phyloP scores from a whole-genome alignment of 2,113 vertebrate genomes.

The Rutilus rutilus region DNA sequence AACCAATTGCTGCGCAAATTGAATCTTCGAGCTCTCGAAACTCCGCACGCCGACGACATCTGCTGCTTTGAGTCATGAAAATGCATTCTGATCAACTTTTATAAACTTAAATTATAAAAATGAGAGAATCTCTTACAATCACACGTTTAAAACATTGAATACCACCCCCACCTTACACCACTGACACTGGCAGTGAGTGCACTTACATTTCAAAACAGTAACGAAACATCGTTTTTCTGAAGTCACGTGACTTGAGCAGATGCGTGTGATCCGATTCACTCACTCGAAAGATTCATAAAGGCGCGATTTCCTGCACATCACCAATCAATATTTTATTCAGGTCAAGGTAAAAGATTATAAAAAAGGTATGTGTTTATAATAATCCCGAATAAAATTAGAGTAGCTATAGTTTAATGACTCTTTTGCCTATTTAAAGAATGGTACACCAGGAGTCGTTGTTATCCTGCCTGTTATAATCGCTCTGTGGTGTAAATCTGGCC shows the following conservation, averaged over 20 bases:
- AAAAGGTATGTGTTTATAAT: background rate
- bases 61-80: background rate
- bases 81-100: background rate
- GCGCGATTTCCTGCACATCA: background rate
- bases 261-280: background rate
- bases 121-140: background rate
- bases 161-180: background rate
- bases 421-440: slow-evolving; percentile 25
- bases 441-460: background rate
- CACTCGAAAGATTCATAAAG: background rate
- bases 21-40: too few species aligned
- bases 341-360: background rate
- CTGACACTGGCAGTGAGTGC: too few species aligned
- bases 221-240: background rate
- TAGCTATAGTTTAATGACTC: background rate
- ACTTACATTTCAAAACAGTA: background rate
- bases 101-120: background rate
- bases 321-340: background rate
- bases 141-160: too few species aligned
- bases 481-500: background rate
- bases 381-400: background rate
- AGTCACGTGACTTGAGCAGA: background rate
- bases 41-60: background rate
- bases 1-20: background rate
- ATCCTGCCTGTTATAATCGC: too few species aligned